Conservation (phyloP, 2,888 invertebrate genomes). For the Euphydryas editha region DNA sequence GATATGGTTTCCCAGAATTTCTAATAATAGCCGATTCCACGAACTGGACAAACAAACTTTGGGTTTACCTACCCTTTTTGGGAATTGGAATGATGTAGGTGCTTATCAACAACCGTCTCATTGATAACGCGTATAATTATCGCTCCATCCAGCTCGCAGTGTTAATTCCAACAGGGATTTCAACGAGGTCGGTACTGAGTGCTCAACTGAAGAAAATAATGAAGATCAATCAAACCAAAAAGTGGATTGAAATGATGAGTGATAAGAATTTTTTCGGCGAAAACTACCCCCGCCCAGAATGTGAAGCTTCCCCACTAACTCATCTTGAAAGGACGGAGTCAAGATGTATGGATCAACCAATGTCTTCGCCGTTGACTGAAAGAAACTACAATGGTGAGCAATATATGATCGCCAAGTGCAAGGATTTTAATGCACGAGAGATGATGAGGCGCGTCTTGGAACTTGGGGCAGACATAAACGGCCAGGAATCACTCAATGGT, state of each 20-base stretch:
- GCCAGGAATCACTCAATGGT: conserved; percentile 16
- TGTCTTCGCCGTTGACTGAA: no score
- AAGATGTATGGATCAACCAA: no score
- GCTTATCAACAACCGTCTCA: background rate
- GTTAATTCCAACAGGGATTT: conserved; percentile 5
- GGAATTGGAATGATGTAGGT: background rate
- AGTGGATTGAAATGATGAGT: conserved; percentile 19
- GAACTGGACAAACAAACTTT: conserved; percentile 3
- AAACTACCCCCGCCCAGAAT: no score
- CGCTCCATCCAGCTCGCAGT: conserved; percentile 17
- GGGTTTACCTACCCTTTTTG: conserved; percentile 3
- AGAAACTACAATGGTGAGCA: no score
- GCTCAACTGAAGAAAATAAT: conserved; percentile 19
- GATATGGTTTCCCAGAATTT: conserved; percentile 3
- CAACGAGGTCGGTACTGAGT: conserved; percentile 13
- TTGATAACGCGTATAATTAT: conserved; percentile 12
- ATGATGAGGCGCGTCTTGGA: background rate
- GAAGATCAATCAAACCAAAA: conserved; percentile 14
- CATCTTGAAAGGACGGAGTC: no score
- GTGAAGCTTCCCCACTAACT: no score
- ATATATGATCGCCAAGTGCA: no score
- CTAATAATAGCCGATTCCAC: conserved; percentile 2
- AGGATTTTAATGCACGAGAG: no score
- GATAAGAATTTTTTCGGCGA: conserved; percentile 2
- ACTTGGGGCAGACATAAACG: conserved; percentile 9